Conservation (phyloP, 2,797 vertebrate species). For the Cottoperca gobio region DNA sequence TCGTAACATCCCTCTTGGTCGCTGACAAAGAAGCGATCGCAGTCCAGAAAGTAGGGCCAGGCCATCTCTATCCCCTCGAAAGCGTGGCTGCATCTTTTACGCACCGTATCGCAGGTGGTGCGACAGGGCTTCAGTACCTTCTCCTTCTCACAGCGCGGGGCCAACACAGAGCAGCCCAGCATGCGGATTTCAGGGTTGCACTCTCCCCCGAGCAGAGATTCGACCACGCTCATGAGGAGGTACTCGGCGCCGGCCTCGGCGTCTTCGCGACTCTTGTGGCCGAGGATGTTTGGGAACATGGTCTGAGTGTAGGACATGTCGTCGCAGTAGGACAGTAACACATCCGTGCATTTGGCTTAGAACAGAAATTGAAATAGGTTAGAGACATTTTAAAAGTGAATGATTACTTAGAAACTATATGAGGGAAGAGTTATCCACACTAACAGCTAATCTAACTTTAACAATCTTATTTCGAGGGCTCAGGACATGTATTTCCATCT, state of each 20-base stretch:
- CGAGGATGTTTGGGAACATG: conserved; percentile 89
- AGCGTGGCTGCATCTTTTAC: conserved; percentile 82
- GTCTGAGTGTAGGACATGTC: conserved; percentile 88
- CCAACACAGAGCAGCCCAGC: conserved; percentile 92
- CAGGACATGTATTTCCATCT: conserved; percentile 31
- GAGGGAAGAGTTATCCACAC: background rate
- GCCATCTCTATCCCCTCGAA: conserved; percentile 94
- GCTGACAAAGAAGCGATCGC: conserved; percentile 88
- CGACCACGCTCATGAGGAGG: conserved; percentile 90
- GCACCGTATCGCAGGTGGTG: conserved; percentile 85
- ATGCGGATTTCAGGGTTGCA: conserved; percentile 92
- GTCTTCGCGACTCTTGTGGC: conserved; percentile 85
- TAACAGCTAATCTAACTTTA: background rate
- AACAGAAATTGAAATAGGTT: conserved; percentile 15
- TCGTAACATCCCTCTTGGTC: conserved; percentile 92
- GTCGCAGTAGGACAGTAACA: conserved; percentile 87
- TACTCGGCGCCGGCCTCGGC: conserved; percentile 91
- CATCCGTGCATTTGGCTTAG: conserved; percentile 86
- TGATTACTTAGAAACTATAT: background rate
- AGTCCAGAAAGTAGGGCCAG: conserved; percentile 98
- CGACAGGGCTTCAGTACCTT: conserved; percentile 87
- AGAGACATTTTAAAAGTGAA: background rate
- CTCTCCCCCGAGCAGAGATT: conserved; percentile 89
- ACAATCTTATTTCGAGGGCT: conserved; percentile 13
- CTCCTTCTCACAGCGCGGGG: conserved; percentile 87